Base-by-base conservation (phyloP, 2,113 vertebrate species). In the Narcine bancroftii region DNA sequence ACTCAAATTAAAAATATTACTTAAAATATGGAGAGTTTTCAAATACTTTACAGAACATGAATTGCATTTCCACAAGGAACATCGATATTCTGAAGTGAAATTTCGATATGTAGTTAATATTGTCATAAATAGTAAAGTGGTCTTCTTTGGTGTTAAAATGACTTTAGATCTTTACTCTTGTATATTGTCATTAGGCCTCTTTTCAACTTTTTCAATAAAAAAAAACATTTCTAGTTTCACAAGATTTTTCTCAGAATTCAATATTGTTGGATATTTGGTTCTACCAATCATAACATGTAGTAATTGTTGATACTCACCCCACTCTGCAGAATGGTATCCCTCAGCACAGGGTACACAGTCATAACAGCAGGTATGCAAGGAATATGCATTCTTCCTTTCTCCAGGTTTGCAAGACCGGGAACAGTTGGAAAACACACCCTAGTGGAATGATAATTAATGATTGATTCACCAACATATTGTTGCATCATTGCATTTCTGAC, bases 341-440 rank as follows among this genome's bases (percentile, higher is more conserved):
- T 91, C 89, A 45, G 65, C 39, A 33, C 89, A 91, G 29, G 63
- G 39, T 13, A 47, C 89, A 42, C 89, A 71, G 0, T 91, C 89
- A 33, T 91, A 91, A 6, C 89, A 91, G 45, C 89, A 91, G 65
- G 89, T 47, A 10, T 66, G 39, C 71, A 60, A 69, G 65, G 39
- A 47, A 45, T 91, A 36, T 15, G 36, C 26, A 36, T 33, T 91
- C 63, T 91, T 91, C 39, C 89, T 69, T 69, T 91, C 39, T 33
- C 89, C 89, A 42, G 89, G 89, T 91, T 69, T 45, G 47, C 89
- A 91, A 24, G 89, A 71, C 11, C 29, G 63, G 19, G 89, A 71
- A 19, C 89, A 91, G 10, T 91, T 91, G 36, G 89, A 91, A 47
- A 91, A 45, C 29, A 71, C 11, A 47, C 6, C 65, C 89, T 91